Evolutionary conservation across 2,797 vertebrate species (phyloP), one percentile per base, ranked within the genome.

Genomic region (Hoplostethus mediterraneus): DNA sequence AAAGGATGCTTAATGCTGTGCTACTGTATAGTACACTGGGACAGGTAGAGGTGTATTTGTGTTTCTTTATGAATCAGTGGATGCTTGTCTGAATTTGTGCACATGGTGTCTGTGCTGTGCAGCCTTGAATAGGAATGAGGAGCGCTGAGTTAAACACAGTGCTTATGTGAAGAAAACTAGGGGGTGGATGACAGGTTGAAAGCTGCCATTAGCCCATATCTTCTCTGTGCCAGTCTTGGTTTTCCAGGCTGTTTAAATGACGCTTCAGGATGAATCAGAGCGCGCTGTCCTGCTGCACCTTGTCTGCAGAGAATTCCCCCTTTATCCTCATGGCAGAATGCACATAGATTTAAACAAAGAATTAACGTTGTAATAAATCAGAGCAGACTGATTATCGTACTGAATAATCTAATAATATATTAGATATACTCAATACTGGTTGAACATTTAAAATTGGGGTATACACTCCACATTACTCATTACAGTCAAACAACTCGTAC

Each of bases 311-410:
- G 78, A 51, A 68, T 63, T 78, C 63, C 9, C 66, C 47, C 65
- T 54, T 63, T 3, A 0, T 57, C 55, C 55, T 72, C 28, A 49
- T 52, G 61, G 77, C 75, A 38, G 53, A 79, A 40, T 47, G 58
- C 11, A 21, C 74, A 86, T 74, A 80, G 81, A 87, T 89, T 79
- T 69, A 66, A 67, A 49, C 59, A 64, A 11, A 62, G 10, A 6
- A 53, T 13, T 5, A 12, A 45, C 14, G 13, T 45, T 45, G 5
- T 13, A 45, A 45, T 45, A 45, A 45, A 45, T 45, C 12, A 45
- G 44, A 45, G 44, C 53, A 33, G 56, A 65, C 42, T 59, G 63
- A 82, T 75, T 9, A 70, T 80, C 47, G 56, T 33, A 63, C 60
- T 55, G 53, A 49, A 77, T n/a, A n/a, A n/a, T n/a, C n/a, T n/a